These are phyloP conservation scores for Scaptomyza caliginosa DNA, from an alignment of 2,888 invertebrate species.

Conservation along the genomic window DNA sequence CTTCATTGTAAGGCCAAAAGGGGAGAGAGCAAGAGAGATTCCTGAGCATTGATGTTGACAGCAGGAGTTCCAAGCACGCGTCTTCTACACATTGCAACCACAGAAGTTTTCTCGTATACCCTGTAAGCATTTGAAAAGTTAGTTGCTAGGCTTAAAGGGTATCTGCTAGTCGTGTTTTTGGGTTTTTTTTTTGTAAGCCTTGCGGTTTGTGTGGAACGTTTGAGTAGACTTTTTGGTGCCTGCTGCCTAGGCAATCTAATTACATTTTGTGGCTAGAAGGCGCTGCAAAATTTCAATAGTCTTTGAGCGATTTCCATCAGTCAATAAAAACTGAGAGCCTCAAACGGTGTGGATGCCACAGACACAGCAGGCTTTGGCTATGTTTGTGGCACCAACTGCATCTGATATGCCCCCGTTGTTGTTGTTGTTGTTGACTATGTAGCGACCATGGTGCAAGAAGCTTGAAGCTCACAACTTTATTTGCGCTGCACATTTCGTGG, in stretches of 20 bases:
- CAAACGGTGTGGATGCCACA: conserved; percentile 18
- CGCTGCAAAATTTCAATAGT: conserved; percentile 48
- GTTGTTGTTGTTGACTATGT: conserved; percentile 12
- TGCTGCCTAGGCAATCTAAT: conserved; percentile 64
- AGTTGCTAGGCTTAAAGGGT: background rate
- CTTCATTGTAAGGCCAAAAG: conserved; percentile 70
- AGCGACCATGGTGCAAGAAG: background rate
- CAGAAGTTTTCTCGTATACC: conserved; percentile 30
- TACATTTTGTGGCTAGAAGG: conserved; percentile 72
- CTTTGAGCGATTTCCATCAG: conserved; percentile 81
- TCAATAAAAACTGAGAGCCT: conserved; percentile 67
- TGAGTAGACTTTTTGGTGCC: conserved; percentile 32
- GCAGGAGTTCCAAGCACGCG: conserved; percentile 74
- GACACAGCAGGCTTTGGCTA: conserved; percentile 61
- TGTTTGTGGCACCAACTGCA: conserved; percentile 35
- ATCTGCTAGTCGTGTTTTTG: background rate
- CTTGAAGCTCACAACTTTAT: conserved; percentile 70
- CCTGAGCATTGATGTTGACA: conserved; percentile 75
- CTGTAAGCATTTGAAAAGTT: background rate
- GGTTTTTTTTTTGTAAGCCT: background rate
- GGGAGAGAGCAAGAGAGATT: conserved; percentile 39
- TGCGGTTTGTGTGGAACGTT: background rate
- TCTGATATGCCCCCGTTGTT: conserved; percentile 61
- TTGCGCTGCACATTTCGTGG: conserved; percentile 69
- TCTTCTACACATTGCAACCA: conserved; percentile 42